Percentiles rank a stretch among this genome's conserved stretches.
These are phyloP conservation scores for Diprion similis DNA, from an alignment of 1,140 invertebrate species.

Conservation along the genomic window DNA sequence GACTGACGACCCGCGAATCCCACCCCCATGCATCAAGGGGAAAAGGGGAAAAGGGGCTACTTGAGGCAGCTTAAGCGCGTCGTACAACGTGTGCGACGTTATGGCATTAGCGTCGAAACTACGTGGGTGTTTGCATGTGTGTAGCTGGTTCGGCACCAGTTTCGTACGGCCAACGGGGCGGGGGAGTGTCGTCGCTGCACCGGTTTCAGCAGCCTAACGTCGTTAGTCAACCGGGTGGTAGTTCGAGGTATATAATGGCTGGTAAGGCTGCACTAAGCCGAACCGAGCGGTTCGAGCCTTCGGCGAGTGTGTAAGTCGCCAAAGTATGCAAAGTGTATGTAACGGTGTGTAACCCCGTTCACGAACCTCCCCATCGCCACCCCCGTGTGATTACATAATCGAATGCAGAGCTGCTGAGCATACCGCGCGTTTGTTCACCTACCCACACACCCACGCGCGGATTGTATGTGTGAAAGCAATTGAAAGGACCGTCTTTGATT, in stretches of 20 bases:
- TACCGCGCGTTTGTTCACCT: no score
- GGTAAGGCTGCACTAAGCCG: neutral
- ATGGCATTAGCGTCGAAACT: neutral
- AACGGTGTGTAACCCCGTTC: no score
- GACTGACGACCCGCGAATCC: no score
- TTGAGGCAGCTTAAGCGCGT: no score
- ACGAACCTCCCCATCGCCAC: no score
- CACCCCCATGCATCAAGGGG: no score
- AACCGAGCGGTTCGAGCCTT: neutral
- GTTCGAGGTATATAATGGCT: neutral
- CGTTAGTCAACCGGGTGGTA: neutral
- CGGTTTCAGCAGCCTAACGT: slow-evolving; percentile 1
- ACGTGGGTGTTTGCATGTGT: neutral
- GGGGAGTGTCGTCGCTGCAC: neutral
- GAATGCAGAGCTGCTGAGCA: no score
- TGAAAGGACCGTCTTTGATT: neutral
- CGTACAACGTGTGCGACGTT: no score
- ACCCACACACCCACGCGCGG: neutral
- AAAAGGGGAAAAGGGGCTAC: no score
- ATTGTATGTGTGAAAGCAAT: neutral
- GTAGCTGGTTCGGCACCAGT: neutral
- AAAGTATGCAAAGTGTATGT: no score
- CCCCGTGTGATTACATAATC: no score
- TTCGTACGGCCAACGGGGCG: neutral
- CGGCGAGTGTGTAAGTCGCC: neutral